phyloP scores from a whole-genome alignment of 2,113 vertebrate genomes.

The Tragelaphus strepsiceros region DNA sequence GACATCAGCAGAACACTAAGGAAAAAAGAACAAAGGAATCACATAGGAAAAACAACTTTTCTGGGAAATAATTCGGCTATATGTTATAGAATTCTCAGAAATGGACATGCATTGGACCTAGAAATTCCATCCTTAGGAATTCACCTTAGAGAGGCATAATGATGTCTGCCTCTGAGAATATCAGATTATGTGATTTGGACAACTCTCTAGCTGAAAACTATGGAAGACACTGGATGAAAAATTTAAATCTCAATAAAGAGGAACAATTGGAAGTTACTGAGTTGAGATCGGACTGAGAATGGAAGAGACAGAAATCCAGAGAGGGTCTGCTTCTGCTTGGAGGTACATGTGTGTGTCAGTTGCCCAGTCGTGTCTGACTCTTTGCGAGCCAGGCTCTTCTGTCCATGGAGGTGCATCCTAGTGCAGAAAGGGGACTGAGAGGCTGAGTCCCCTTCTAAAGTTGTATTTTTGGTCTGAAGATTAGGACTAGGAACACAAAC shows the following conservation, averaged over 20 bases:
- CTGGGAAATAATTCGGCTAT: not conserved
- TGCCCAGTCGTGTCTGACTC: not conserved
- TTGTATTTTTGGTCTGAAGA: not conserved
- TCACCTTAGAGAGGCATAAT: not conserved
- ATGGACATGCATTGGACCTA: not conserved
- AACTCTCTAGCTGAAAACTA: not conserved
- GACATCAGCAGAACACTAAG: not conserved
- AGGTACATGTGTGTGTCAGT: accelerated
- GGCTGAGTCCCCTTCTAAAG: not conserved
- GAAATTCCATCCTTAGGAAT: not conserved
- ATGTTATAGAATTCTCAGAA: not conserved
- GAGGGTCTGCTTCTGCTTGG: not conserved
- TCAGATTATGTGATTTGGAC: not conserved
- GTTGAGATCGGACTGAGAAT: not conserved
- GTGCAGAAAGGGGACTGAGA: not conserved
- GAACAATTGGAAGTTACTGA: not conserved
- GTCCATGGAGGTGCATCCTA: not conserved
- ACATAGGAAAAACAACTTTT: not conserved
- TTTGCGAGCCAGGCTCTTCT: not conserved
- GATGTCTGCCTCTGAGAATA: not conserved
- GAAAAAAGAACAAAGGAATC: not conserved
- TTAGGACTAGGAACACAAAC: not conserved
- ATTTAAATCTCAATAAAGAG: not conserved
- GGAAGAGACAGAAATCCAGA: not conserved
- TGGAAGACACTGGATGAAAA: not conserved